A percentile compares a stretch with the other conserved stretches of the same genome.
These are phyloP conservation scores for Autographa pulchrina DNA, from an alignment of 2,888 invertebrate species.

Conservation along the genomic window DNA sequence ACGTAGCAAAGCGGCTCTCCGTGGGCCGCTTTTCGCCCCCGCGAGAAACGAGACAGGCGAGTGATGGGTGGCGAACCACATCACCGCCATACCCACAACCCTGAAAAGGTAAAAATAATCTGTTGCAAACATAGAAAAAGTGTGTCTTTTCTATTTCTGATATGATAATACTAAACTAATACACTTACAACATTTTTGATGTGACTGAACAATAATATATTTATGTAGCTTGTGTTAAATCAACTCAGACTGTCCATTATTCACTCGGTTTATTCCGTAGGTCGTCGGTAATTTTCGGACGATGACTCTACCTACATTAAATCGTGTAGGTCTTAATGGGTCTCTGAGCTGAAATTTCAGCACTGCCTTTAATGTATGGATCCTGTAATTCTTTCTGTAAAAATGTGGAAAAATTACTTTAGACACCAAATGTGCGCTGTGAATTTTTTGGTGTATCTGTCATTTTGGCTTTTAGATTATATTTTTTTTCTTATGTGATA, in stretches of 20 bases:
- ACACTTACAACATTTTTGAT: too few relatives aligned
- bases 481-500: background rate
- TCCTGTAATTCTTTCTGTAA: conserved; percentile 26
- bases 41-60: too few relatives aligned
- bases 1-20: too few relatives aligned
- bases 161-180: too few relatives aligned
- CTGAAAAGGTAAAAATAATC: too few relatives aligned
- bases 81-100: too few relatives aligned
- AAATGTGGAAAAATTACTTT: conserved; percentile 9
- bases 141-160: too few relatives aligned
- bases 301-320: conserved; percentile 54
- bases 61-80: too few relatives aligned
- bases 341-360: conserved; percentile 41
- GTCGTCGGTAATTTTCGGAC: conserved; percentile 45
- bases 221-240: conserved; percentile 5
- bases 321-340: conserved; percentile 50
- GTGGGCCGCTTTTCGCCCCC: too few relatives aligned
- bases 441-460: background rate
- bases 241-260: conserved; percentile 28
- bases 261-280: conserved; percentile 53
- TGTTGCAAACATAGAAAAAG: too few relatives aligned
- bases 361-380: conserved; percentile 25
- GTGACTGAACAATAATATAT: too few relatives aligned
- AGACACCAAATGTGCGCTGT: conserved; percentile 10
- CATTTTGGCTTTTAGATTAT: background rate